A percentile compares a stretch with the other conserved stretches of the same genome.
Evolutionary conservation across 2,888 invertebrate genomes (phyloP).

Genomic region (Drosophila suboccidentalis): DNA sequence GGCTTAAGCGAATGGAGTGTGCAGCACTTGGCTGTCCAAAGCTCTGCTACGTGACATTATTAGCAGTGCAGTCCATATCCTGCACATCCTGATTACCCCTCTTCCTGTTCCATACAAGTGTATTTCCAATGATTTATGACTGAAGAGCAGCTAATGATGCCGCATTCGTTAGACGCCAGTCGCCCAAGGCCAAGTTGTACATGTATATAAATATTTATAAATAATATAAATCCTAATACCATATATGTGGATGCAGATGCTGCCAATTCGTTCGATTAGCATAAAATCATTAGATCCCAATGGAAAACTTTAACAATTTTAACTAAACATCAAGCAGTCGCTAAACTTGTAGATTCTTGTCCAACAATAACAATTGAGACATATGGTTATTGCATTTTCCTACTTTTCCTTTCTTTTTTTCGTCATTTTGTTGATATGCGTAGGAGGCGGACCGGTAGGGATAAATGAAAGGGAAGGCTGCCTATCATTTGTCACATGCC

Average conservation of each 20-base stretch:
- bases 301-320: constrained; percentile 52
- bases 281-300: constrained; percentile 28
- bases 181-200: constrained; percentile 24
- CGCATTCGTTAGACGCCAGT: constrained; percentile 60
- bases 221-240: constrained; percentile 19
- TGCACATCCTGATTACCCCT: constrained; percentile 24
- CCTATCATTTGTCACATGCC: constrained; percentile 58
- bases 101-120: constrained; percentile 41
- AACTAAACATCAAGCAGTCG: constrained; percentile 24
- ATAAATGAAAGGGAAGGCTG: background rate
- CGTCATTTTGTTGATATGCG: background rate
- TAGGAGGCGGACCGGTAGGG: background rate
- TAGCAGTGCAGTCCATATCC: constrained; percentile 69
- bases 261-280: constrained; percentile 41
- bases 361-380: constrained; percentile 55
- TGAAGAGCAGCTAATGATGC: constrained; percentile 70
- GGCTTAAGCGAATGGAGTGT: constrained; percentile 31
- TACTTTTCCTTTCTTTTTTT: constrained; percentile 3
- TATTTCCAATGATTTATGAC: constrained; percentile 69
- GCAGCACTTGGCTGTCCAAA: constrained; percentile 71
- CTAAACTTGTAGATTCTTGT: constrained; percentile 22
- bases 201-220: constrained; percentile 9
- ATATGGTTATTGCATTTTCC: constrained; percentile 37
- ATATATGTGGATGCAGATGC: constrained; percentile 45
- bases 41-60: constrained; percentile 76